Evolutionary conservation across 2,888 invertebrate genomes (phyloP).

Genomic region (Andrena bicolor): DNA sequence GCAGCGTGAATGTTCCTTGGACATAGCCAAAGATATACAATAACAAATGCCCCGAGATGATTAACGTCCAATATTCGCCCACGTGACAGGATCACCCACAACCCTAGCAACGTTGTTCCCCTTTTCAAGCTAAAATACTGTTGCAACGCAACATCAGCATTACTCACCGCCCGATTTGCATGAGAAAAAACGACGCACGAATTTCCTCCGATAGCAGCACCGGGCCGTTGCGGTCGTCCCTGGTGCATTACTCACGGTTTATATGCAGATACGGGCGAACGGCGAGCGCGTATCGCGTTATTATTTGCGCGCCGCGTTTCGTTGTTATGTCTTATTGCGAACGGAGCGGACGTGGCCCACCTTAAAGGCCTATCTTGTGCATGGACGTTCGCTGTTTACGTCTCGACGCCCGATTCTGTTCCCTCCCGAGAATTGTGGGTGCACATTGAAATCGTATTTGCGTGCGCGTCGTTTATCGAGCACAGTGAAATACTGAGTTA

Average conservation of each 20-base stretch:
- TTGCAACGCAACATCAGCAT: slow-evolving; percentile 1
- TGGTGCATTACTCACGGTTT: slow-evolving; percentile 39
- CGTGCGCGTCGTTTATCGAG: slow-evolving; percentile 44
- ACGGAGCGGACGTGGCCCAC: slow-evolving; percentile 21
- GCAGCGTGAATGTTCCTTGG: not conserved
- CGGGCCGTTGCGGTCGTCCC: not conserved
- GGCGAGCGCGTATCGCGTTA: slow-evolving; percentile 46
- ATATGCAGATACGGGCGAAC: slow-evolving; percentile 29
- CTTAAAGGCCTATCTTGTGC: slow-evolving; percentile 44
- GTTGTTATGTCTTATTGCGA: slow-evolving; percentile 66
- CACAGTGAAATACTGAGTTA: slow-evolving; percentile 39
- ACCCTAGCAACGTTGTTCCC: slow-evolving; percentile 17
- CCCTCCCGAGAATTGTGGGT: slow-evolving; percentile 32
- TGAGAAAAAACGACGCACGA: not conserved
- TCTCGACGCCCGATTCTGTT: slow-evolving; percentile 5
- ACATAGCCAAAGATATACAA: not conserved
- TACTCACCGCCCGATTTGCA: slow-evolving; percentile 10
- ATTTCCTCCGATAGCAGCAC: slow-evolving; percentile 8
- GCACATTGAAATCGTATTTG: slow-evolving; percentile 45
- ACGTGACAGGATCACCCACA: not conserved
- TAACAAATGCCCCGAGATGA: not conserved
- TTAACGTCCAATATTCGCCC: not conserved
- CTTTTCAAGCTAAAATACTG: slow-evolving; percentile 18
- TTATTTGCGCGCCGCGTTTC: slow-evolving; percentile 48
- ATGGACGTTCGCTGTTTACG: slow-evolving; percentile 14